A percentile compares a stretch with the other conserved stretches of the same genome.
Evolutionary conservation across 1,140 invertebrate species (phyloP).

Genomic region (Neoseiulus cucumeris): DNA sequence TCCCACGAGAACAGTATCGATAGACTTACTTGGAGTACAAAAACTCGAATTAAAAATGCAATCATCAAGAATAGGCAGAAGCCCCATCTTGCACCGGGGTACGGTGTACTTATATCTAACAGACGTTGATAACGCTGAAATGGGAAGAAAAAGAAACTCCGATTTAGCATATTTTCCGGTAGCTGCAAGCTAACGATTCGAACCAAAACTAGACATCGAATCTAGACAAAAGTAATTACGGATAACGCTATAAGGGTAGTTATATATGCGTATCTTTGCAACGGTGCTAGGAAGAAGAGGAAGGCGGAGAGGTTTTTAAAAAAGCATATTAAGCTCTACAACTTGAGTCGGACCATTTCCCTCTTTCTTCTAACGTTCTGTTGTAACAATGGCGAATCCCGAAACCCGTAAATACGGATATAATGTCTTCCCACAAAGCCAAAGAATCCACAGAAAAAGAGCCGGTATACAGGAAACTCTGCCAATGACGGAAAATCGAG

Average conservation of each 20-base stretch:
- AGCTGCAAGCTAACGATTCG: neutral
- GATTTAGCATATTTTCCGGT: neutral
- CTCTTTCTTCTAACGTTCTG: no score
- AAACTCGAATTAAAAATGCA: neutral
- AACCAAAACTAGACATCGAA: neutral
- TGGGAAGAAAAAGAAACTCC: neutral
- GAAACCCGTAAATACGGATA: no score
- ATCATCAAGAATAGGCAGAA: constrained; percentile 1
- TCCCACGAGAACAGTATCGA: no score
- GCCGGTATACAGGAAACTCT: no score
- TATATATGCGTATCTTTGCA: neutral
- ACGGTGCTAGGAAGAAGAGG: neutral
- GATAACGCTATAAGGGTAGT: neutral
- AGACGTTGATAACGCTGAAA: constrained; percentile 1
- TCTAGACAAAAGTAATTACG: neutral
- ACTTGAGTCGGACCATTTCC: no score
- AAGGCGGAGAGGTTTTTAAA: no score
- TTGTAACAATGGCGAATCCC: no score
- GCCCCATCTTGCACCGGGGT: neutral
- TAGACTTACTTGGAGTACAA: neutral
- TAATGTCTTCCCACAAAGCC: no score
- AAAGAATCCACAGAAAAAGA: no score
- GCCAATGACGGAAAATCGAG: no score
- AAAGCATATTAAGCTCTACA: no score
- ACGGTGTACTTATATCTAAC: neutral